Evolutionary conservation across 2,113 vertebrate species (phyloP), one percentile per base, ranked within the genome.

Genomic region (Chaetorhynchus papuensis): DNA sequence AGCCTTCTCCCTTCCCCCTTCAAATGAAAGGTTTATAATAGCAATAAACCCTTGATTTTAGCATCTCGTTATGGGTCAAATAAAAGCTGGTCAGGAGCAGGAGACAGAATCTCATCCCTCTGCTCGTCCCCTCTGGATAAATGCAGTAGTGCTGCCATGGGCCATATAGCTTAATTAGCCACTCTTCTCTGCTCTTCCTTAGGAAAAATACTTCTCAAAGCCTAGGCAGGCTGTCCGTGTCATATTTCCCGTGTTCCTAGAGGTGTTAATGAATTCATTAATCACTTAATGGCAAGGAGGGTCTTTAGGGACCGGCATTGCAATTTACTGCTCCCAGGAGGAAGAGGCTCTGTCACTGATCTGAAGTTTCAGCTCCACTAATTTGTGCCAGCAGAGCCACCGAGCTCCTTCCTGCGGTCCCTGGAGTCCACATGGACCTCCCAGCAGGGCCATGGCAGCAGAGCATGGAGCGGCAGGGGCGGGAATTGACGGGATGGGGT

Each of bases 241-340:
- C 97, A 64, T 96, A 96, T 97, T 97, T 96, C 94, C 95, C 96
- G 54, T 87, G 90, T 94, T 98, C 97, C 94, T 89, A 8, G 61
- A 98, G 93, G 94, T 96, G 97, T 96, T 98, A 98, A 98, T 98
- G 97, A 98, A 98, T 98, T 98, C 97, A 98, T 98, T 98, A 98
- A 98, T 98, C 98, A 97, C 97, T 97, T 97, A 98, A 97, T 97
- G 95, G 95, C 97, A 97, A 90, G 30, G 83, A 97, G 87, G 94
- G 96, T 97, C 98, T 97, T 94, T 13, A 17, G 97, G 97, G 97
- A 98, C 93, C 47, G 15, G 26, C 86, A 71, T 91, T 42, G 18
- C 91, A 95, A 96, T 97, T 97, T 96, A 96, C 88, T 49, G 72
- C 72, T 98, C 97, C 97, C 97, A 61, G 94, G 96, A 97, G 96